phyloP scores from a whole-genome alignment of 2,888 invertebrate genomes.

The Hemistola chrysoprasaria region DNA sequence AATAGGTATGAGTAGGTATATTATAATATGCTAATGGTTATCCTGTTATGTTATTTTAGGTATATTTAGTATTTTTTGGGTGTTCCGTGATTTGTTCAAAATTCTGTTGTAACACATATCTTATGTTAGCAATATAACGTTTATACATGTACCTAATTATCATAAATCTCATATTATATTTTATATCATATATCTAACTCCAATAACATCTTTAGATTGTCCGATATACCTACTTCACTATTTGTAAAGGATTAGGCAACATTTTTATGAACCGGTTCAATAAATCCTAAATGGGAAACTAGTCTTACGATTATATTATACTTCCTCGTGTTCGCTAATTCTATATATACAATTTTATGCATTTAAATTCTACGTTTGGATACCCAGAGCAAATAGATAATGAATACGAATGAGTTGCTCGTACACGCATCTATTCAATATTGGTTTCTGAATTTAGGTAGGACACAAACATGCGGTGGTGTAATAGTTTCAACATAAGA shows the following conservation, averaged over 20 bases:
- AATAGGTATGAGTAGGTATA: no score
- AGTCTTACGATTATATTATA: conserved; percentile 24
- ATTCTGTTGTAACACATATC: no score
- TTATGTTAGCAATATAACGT: no score
- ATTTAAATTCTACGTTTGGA: conserved; percentile 20
- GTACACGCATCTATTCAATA: conserved; percentile 18
- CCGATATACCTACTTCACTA: conserved; percentile 17
- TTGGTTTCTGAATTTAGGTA: conserved; percentile 24
- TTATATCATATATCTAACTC: neutral
- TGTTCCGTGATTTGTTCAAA: no score
- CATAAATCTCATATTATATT: neutral
- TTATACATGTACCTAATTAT: neutral
- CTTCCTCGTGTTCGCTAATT: conserved; percentile 28
- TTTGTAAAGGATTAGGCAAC: conserved; percentile 23
- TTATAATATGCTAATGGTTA: no score
- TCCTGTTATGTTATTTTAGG: no score
- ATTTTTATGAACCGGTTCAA: conserved; percentile 28
- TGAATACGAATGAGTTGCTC: conserved; percentile 21
- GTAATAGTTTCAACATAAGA: conserved; percentile 55
- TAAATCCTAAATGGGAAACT: conserved; percentile 30
- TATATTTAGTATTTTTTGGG: no score
- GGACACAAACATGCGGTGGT: conserved; percentile 43
- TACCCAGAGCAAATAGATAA: conserved; percentile 33
- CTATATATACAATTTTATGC: conserved; percentile 19
- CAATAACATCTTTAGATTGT: conserved; percentile 3